Conservation (phyloP, 1,140 invertebrate genomes). For the Dendrolimus kikuchii region DNA sequence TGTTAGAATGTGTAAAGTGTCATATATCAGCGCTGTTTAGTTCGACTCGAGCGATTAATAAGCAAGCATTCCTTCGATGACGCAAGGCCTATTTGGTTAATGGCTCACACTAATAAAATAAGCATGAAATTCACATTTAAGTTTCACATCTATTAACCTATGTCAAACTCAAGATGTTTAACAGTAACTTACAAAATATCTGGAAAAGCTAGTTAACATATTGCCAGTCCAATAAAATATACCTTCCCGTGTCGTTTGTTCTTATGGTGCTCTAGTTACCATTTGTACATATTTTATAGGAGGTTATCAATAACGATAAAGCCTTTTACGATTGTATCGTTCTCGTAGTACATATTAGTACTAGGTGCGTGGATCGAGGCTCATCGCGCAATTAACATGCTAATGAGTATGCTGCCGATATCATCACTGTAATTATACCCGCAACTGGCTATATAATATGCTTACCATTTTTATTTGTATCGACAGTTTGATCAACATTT, state of each 20-base stretch:
- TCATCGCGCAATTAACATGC: slow-evolving; percentile 65
- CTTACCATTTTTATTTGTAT: slow-evolving; percentile 39
- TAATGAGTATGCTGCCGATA: slow-evolving; percentile 60
- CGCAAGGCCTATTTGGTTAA: slow-evolving; percentile 20
- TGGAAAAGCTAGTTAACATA: no score
- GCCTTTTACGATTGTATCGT: slow-evolving; percentile 16
- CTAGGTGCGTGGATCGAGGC: slow-evolving; percentile 25
- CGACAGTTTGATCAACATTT: no score
- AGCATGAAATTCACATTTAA: slow-evolving; percentile 8
- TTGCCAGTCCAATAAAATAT: no score
- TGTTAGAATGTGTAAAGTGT: slow-evolving; percentile 64
- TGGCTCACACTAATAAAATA: slow-evolving; percentile 8
- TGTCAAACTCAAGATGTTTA: no score
- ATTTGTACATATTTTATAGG: not conserved
- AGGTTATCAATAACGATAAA: slow-evolving; percentile 28
- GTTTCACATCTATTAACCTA: no score
- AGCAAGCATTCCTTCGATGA: slow-evolving; percentile 41
- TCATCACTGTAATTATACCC: slow-evolving; percentile 65
- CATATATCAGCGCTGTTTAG: slow-evolving; percentile 64
- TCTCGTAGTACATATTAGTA: no score
- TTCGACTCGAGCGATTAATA: slow-evolving; percentile 48
- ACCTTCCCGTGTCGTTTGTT: no score
- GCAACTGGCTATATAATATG: slow-evolving; percentile 53
- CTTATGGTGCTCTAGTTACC: no score
- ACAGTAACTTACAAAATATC: no score